Percentiles rank a stretch among this genome's conserved stretches.
Evolutionary conservation across 2,113 vertebrate genomes (phyloP).

Genomic region (Ascaphus truei): DNA sequence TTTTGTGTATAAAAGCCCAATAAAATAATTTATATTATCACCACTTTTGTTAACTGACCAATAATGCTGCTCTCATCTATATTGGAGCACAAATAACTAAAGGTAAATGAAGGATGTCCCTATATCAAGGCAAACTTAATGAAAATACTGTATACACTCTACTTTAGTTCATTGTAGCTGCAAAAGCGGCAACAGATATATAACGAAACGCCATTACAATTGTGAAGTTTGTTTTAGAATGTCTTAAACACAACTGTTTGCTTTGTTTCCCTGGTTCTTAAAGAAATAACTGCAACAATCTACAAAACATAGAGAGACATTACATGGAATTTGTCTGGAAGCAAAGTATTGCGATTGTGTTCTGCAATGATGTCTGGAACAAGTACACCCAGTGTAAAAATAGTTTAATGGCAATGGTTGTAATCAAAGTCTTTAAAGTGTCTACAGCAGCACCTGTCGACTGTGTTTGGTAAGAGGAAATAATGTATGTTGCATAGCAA

Average conservation of each 20-base stretch:
- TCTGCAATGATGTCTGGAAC: neutral
- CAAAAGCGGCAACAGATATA: too few relatives aligned
- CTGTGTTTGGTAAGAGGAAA: neutral
- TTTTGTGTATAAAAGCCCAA: too few relatives aligned
- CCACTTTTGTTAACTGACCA: too few relatives aligned
- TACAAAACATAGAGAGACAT: neutral
- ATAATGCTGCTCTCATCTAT: too few relatives aligned
- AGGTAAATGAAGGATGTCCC: too few relatives aligned
- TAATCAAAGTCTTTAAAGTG: neutral
- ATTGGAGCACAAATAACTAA: too few relatives aligned
- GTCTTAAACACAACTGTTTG: neutral
- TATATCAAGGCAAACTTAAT: too few relatives aligned
- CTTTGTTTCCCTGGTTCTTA: neutral
- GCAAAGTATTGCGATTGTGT: neutral
- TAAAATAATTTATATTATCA: too few relatives aligned
- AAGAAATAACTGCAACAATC: neutral
- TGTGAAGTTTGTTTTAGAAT: too few relatives aligned
- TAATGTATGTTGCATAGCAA: neutral
- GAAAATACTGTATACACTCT: too few relatives aligned
- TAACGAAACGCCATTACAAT: too few relatives aligned
- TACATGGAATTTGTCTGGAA: neutral
- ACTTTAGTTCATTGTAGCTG: too few relatives aligned
- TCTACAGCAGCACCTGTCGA: neutral
- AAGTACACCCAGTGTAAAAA: neutral
- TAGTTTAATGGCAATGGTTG: neutral